Conservation (phyloP, 2,888 invertebrate genomes). For the Acleris cristana region DNA sequence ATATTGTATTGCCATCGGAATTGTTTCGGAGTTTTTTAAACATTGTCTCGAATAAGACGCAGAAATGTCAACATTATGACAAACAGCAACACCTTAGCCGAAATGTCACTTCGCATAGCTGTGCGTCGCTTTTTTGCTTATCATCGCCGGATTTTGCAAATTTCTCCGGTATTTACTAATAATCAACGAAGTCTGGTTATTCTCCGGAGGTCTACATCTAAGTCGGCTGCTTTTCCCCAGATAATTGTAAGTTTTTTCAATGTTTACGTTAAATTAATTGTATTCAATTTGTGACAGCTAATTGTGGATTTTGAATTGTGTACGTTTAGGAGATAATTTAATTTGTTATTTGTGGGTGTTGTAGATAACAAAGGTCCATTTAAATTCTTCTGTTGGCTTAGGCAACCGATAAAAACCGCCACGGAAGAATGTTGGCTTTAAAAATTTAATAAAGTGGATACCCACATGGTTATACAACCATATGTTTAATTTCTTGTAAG, state of each 20-base stretch:
- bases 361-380: conserved; percentile 19
- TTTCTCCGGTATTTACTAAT: conserved; percentile 60
- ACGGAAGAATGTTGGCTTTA: neutral
- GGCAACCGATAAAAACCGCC: neutral
- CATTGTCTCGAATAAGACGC: neutral
- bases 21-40: neutral
- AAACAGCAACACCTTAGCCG: conserved; percentile 45
- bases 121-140: conserved; percentile 78
- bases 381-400: neutral
- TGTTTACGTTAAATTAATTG: conserved; percentile 27
- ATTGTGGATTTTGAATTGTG: conserved; percentile 35
- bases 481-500: neutral
- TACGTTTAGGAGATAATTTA: conserved; percentile 29
- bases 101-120: conserved; percentile 73
- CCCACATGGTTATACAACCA: conserved; percentile 6
- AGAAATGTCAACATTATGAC: conserved; percentile 14
- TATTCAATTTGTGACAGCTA: conserved; percentile 34
- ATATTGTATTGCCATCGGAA: too few species aligned
- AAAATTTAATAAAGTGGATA: neutral
- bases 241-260: conserved; percentile 53
- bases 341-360: conserved; percentile 20
- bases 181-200: conserved; percentile 49
- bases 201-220: conserved; percentile 40
- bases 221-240: conserved; percentile 42
- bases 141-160: conserved; percentile 73